phyloP scores from a whole-genome alignment of 2,888 invertebrate species.

The Aphrophora alni region DNA sequence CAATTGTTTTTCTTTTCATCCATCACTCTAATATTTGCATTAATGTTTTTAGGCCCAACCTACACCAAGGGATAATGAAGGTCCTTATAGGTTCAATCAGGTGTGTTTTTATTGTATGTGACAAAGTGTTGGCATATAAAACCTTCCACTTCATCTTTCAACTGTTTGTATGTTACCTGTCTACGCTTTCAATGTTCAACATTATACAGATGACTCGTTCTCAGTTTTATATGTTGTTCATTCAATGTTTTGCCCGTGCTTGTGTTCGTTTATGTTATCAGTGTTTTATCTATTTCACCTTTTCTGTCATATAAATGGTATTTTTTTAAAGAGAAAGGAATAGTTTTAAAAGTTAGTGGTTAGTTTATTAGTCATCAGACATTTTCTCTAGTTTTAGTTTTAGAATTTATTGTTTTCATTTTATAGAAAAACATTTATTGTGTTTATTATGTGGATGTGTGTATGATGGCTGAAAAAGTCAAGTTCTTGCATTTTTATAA shows the following conservation, averaged over 20 bases:
- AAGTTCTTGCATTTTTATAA: too few relatives aligned
- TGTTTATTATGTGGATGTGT: background rate
- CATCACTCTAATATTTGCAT: slow-evolving; percentile 11
- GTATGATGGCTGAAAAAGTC: too few relatives aligned
- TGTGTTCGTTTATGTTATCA: background rate
- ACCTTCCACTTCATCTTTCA: slow-evolving; percentile 9
- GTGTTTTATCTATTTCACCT: background rate
- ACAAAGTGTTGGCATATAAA: background rate
- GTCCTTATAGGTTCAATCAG: slow-evolving; percentile 37
- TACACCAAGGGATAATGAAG: slow-evolving; percentile 36
- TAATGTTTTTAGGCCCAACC: slow-evolving; percentile 37
- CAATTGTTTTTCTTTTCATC: background rate
- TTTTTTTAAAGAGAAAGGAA: background rate
- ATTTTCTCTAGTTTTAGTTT: background rate
- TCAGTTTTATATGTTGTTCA: background rate
- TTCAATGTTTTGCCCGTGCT: slow-evolving; percentile 9
- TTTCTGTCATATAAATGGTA: background rate
- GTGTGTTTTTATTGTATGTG: slow-evolving; percentile 29
- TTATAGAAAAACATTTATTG: background rate
- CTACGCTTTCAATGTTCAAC: slow-evolving; percentile 32
- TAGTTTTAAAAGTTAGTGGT: background rate
- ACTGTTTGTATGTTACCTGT: slow-evolving; percentile 29
- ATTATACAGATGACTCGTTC: background rate
- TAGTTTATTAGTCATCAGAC: background rate
- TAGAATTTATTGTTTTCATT: background rate